These are phyloP conservation scores for Dysdera silvatica DNA, from an alignment of 1,140 invertebrate genomes.

Conservation along the genomic window DNA sequence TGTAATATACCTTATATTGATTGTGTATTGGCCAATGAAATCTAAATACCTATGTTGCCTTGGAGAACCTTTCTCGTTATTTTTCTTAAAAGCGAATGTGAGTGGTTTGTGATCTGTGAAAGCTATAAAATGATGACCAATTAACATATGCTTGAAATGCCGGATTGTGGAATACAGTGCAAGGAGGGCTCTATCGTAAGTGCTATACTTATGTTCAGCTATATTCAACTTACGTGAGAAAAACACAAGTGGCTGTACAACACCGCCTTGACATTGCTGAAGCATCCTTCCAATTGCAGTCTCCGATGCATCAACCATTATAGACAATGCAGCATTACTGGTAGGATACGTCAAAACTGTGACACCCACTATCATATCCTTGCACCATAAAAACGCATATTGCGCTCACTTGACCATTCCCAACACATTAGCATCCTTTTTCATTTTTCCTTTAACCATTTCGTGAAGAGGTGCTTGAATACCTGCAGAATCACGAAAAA, in stretches of 20 bases:
- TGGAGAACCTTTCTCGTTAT: background rate
- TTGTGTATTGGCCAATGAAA: slow-evolving; percentile 41
- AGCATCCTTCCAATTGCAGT: slow-evolving; percentile 20
- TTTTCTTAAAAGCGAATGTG: slow-evolving; percentile 32
- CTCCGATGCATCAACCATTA: slow-evolving; percentile 25
- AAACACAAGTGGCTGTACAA: slow-evolving; percentile 20
- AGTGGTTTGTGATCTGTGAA: slow-evolving; percentile 39
- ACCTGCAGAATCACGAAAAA: slow-evolving; percentile 35
- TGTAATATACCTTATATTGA: slow-evolving; percentile 39
- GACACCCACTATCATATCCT: background rate
- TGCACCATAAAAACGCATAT: background rate
- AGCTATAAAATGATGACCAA: slow-evolving; percentile 37
- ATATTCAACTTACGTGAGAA: slow-evolving; percentile 25
- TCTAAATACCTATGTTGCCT: slow-evolving; percentile 36
- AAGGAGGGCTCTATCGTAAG: slow-evolving; percentile 35
- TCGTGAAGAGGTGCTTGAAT: slow-evolving; percentile 20
- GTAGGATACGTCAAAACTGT: slow-evolving; percentile 32
- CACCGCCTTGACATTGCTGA: slow-evolving; percentile 2
- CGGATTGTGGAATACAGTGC: slow-evolving; percentile 34
- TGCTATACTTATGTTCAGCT: slow-evolving; percentile 25
- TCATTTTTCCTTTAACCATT: background rate
- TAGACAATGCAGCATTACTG: background rate
- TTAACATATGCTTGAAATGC: slow-evolving; percentile 36
- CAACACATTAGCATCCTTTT: background rate
- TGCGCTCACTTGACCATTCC: background rate